phyloP scores from a whole-genome alignment of 2,797 vertebrate species.

The Notoglanidium macrostoma region DNA sequence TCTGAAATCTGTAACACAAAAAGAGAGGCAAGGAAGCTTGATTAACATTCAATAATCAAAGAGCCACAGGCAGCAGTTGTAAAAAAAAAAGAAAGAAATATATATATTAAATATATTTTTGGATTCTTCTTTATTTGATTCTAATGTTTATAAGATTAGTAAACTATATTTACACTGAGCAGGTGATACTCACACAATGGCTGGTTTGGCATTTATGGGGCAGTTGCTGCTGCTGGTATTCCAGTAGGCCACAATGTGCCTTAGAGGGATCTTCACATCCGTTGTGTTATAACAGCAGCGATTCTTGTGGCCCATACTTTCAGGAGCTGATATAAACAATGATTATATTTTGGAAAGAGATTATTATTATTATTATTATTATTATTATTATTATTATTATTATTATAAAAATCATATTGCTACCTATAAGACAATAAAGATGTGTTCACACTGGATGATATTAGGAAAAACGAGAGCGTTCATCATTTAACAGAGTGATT shows the following conservation, averaged over 20 bases:
- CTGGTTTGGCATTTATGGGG: not conserved
- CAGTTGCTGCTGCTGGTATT: not conserved
- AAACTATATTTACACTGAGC: not conserved
- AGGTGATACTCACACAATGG: constrained; percentile 44
- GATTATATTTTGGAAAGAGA: not conserved
- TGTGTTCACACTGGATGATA: not conserved
- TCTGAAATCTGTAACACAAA: constrained; percentile 33
- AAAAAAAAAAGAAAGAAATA: not conserved
- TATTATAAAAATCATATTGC: not conserved
- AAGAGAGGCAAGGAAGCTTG: not conserved
- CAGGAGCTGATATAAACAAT: fast-evolving
- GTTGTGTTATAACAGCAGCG: fast-evolving
- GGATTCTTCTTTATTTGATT: not conserved
- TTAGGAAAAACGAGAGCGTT: too few relatives aligned
- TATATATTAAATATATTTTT: too few relatives aligned
- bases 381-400: not conserved
- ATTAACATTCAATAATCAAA: not conserved
- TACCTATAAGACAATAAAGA: not conserved
- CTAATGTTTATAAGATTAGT: not conserved
- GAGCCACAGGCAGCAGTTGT: not conserved
- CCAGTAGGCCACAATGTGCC: not conserved
- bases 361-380: not conserved
- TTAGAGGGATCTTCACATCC: not conserved
- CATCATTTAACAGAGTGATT: not conserved
- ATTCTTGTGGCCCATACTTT: fast-evolving